A percentile compares a stretch with the other conserved stretches of the same genome.
Evolutionary conservation across 2,113 vertebrate species (phyloP).

Genomic region (Cyphomyrus plagiostoma): DNA sequence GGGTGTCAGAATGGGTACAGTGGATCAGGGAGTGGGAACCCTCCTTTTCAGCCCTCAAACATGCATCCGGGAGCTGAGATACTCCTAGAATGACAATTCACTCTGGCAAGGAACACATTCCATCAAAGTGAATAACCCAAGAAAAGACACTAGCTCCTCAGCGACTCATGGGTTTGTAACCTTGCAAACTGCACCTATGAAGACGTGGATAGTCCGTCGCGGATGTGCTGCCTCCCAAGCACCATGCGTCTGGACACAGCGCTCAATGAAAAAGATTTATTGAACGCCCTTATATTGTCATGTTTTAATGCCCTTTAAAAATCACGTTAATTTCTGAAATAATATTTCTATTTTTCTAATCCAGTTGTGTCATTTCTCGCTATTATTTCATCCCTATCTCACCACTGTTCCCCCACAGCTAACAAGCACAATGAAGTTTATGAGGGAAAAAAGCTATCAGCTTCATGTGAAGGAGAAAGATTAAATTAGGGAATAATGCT

Average conservation of each 20-base stretch:
- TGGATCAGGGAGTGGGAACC: no score
- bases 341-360: not conserved
- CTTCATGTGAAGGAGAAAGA: constrained; percentile 70
- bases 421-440: constrained; percentile 69
- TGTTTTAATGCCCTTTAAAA: not conserved
- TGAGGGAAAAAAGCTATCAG: constrained; percentile 77
- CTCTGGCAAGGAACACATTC: not conserved
- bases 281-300: not conserved
- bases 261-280: not conserved
- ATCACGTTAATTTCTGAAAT: not conserved
- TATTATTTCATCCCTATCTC: constrained; percentile 42
- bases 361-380: not conserved
- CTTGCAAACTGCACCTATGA: not conserved
- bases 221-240: not conserved
- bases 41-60: no score
- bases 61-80: not conserved
- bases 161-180: not conserved
- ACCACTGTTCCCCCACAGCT: constrained; percentile 72
- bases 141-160: not conserved
- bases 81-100: not conserved
- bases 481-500: constrained; percentile 82
- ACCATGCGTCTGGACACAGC: not conserved
- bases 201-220: not conserved
- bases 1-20: no score
- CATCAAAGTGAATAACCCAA: not conserved